phyloP scores from a whole-genome alignment of 92 coral and sea anemone species.

The Heliopora coerulea region DNA sequence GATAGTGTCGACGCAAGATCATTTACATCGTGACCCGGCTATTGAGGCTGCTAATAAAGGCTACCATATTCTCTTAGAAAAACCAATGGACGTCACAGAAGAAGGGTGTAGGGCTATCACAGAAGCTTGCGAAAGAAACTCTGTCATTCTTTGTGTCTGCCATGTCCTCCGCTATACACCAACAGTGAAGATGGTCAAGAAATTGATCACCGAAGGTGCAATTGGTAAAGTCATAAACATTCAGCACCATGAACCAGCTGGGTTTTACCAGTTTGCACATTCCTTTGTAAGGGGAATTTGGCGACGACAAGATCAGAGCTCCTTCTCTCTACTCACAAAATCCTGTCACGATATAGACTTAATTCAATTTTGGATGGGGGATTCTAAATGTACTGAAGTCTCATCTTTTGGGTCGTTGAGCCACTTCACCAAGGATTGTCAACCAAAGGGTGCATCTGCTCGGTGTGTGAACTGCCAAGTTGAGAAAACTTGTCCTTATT shows the following conservation, averaged over 20 bases:
- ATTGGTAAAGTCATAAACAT: conserved; percentile 26
- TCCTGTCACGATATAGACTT: conserved; percentile 36
- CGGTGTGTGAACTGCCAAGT: conserved; percentile 20
- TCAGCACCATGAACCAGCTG: neutral
- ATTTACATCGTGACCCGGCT: conserved; percentile 21
- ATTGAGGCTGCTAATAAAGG: conserved; percentile 22
- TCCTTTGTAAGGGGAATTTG: conserved; percentile 33
- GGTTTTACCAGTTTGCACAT: conserved; percentile 34
- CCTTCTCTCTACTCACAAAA: conserved; percentile 26
- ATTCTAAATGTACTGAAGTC: conserved; percentile 5
- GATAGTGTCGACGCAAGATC: conserved; percentile 10
- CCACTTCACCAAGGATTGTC: conserved; percentile 9
- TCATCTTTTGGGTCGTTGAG: conserved; percentile 11
- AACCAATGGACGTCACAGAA: conserved; percentile 32
- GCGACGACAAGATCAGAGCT: conserved; percentile 10
- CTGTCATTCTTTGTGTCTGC: conserved; percentile 16
- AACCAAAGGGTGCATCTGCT: conserved; percentile 15
- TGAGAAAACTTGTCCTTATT: conserved; percentile 36
- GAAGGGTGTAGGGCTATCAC: conserved; percentile 8
- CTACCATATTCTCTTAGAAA: conserved; percentile 25
- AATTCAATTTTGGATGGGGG: conserved; percentile 28
- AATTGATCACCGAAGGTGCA: conserved; percentile 14
- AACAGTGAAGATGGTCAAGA: conserved; percentile 2
- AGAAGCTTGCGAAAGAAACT: conserved; percentile 13
- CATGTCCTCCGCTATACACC: conserved; percentile 30